These are phyloP conservation scores for Lasiurus borealis DNA, from an alignment of 2,113 vertebrate genomes.

Conservation along the genomic window DNA sequence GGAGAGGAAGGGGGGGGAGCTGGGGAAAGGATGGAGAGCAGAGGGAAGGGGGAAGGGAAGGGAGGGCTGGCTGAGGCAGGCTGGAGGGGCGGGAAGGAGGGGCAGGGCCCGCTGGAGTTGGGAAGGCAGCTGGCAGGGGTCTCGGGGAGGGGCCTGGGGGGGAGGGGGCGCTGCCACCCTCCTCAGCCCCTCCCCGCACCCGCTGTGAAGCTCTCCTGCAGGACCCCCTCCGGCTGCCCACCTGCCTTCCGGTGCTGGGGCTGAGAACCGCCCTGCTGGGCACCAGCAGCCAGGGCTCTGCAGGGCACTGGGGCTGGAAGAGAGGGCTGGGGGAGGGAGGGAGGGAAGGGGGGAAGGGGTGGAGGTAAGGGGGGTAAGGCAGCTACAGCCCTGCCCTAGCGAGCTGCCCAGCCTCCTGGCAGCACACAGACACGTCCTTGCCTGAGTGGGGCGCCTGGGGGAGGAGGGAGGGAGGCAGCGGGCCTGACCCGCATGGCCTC, in stretches of 20 bases:
- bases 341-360: rapidly evolving
- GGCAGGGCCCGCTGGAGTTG: background rate
- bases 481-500: background rate
- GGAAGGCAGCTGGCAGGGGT: background rate
- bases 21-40: no score
- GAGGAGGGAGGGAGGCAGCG: background rate
- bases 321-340: background rate
- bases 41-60: no score
- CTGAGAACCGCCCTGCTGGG: background rate
- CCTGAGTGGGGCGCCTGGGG: no score
- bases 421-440: background rate
- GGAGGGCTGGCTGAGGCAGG: background rate
- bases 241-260: background rate
- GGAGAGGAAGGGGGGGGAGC: no score
- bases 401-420: background rate
- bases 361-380: background rate
- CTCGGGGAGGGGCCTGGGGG: background rate
- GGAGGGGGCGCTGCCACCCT: background rate
- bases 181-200: background rate
- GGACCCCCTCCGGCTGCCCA: background rate
- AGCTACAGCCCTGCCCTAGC: background rate
- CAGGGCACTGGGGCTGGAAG: background rate
- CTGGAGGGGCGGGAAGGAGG: background rate
- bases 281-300: background rate
- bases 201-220: background rate